Conservation (phyloP, 53 echinoderm and acorn worm genomes). For the Antedon mediterranea region DNA sequence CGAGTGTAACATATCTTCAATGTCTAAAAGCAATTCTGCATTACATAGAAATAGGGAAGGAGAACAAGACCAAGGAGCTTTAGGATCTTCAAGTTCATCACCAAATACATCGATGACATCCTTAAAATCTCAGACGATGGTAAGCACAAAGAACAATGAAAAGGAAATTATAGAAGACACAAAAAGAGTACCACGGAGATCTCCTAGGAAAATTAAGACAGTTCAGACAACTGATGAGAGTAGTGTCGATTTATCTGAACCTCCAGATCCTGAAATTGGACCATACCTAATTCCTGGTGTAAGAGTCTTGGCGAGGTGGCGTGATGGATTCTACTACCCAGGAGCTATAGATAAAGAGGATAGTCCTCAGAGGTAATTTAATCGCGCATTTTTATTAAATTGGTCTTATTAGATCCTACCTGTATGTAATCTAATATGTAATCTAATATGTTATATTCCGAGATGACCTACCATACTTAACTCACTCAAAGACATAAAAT, state of each 20-base stretch:
- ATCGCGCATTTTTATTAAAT: not conserved
- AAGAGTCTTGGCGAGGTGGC: constrained; percentile 51
- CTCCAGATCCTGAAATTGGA: constrained; percentile 3
- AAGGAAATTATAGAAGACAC: too few relatives aligned
- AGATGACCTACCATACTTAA: too few relatives aligned
- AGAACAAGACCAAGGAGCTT: not conserved
- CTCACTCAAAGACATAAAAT: too few relatives aligned
- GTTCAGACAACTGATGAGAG: not conserved
- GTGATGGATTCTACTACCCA: constrained; percentile 59
- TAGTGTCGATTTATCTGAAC: not conserved
- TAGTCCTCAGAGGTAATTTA: constrained; percentile 22
- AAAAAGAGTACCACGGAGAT: too few relatives aligned
- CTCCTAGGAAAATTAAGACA: not conserved
- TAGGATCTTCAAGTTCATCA: not conserved
- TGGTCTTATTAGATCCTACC: too few relatives aligned
- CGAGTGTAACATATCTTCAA: not conserved
- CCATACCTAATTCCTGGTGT: constrained; percentile 16
- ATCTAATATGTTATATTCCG: too few relatives aligned
- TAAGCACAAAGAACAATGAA: not conserved
- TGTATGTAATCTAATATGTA: too few relatives aligned
- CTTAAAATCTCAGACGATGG: not conserved
- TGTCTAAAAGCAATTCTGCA: not conserved
- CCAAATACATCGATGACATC: constrained; percentile 2
- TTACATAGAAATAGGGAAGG: not conserved
- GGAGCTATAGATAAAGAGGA: constrained; percentile 31